Base-by-base conservation (phyloP, 64 coral and sea anemone species). In the Montipora cactus region DNA sequence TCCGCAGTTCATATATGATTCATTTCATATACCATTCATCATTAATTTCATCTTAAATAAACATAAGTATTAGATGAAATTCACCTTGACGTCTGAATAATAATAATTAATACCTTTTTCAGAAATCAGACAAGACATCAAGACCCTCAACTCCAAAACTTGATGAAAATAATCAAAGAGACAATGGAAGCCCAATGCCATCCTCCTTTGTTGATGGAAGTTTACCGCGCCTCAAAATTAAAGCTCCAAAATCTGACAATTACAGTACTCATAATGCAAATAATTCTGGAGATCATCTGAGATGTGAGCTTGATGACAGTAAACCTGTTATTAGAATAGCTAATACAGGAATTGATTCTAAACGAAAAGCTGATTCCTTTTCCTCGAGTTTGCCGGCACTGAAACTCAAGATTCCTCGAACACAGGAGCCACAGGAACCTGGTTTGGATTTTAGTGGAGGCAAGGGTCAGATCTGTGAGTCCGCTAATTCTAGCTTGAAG, bases 361-460 rank as follows among this genome's bases (percentile, higher is more conserved):
- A 74, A 87, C 67, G 75, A 70, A 77, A 88, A 14, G 89, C 79
- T 46, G 93, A 98, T 37, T 44, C 89, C 11, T 72, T 92, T n/a
- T 98, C 96, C 2, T 49, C 75, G 20, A 98, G 93, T 67, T 74
- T 90, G 75, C 95, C 98, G 20, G 94, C 95, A 10, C 75, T 99
- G 18, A 99, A 96, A 59, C 68, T 99, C 14, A 99, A 99, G 89
- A 90, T 99, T 21, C 95, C 98, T 5, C 88, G 90, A 62, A 92
- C 87, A 19, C 92, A 93, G 74, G 92, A 93, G 55, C 8, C 45
- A 20, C 62, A 71, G 5, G 81, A 52, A n/a, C 4, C 59, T 73
- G 87, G 84, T n/a, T 19, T 46, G 59, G 77, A 57, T 50, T 81
- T 59, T 77, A 51, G 58, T 15, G 25, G 59, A 77, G 88, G 77